Evolutionary conservation across 1,140 invertebrate genomes (phyloP).

Genomic region (Limonius californicus): DNA sequence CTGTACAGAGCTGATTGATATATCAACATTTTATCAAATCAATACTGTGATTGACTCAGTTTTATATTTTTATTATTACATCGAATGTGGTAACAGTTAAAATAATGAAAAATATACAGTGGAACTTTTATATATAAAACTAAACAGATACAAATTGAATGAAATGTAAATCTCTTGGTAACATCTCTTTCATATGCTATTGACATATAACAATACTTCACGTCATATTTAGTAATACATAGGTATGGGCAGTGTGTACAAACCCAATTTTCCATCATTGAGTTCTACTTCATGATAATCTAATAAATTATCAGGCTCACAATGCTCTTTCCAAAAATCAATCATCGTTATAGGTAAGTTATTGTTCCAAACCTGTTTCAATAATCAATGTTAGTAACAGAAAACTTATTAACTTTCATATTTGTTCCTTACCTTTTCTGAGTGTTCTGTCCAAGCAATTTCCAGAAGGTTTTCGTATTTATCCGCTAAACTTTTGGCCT

Average conservation of each 20-base stretch:
- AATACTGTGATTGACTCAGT: no score
- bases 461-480: conserved; percentile 34
- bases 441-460: conserved; percentile 31
- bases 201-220: no score
- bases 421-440: conserved; percentile 27
- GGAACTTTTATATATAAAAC: no score
- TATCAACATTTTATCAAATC: no score
- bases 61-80: no score
- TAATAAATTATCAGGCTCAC: conserved; percentile 29
- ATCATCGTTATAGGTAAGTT: conserved; percentile 28
- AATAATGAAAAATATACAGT: no score
- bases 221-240: no score
- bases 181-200: no score
- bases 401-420: neutral
- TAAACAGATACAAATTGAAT: no score
- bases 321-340: conserved; percentile 37
- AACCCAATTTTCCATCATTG: conserved; percentile 25
- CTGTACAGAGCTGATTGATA: no score
- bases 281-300: conserved; percentile 32
- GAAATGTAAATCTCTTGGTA: no score
- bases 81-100: no score
- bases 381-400: neutral
- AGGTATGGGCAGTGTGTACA: conserved; percentile 32
- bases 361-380: conserved; percentile 39
- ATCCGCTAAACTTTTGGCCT: conserved; percentile 23